Percentiles rank a stretch among this genome's conserved stretches.
Evolutionary conservation across 2,888 invertebrate genomes (phyloP).

Genomic region (Sarcophaga rosellei): DNA sequence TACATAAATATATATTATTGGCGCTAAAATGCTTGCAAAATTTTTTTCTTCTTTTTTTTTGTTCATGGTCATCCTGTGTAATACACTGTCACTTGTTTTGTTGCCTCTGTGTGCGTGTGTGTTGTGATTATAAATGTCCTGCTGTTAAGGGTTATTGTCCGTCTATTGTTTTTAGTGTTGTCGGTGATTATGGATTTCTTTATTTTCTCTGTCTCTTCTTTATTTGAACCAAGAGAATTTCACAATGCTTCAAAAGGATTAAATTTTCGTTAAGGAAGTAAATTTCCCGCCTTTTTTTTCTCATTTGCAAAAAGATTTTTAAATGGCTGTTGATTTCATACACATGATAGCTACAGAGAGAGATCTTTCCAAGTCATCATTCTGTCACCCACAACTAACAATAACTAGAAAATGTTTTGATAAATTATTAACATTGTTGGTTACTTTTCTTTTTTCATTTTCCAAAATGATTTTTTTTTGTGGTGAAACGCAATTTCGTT

Average conservation of each 20-base stretch:
- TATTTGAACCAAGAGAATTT: slow-evolving; percentile 25
- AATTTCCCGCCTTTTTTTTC: slow-evolving; percentile 65
- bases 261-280: slow-evolving; percentile 62
- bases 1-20: slow-evolving; percentile 11
- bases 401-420: slow-evolving; percentile 48
- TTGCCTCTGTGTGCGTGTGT: slow-evolving; percentile 2
- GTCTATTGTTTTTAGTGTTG: slow-evolving; percentile 60
- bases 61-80: background rate
- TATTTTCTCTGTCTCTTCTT: slow-evolving; percentile 23
- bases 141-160: slow-evolving; percentile 65
- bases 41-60: slow-evolving; percentile 24
- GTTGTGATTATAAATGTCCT: slow-evolving; percentile 61
- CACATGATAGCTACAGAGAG: too few species aligned
- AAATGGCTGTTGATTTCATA: too few species aligned
- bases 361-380: slow-evolving; percentile 46
- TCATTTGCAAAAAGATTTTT: slow-evolving; percentile 11
- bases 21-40: slow-evolving; percentile 60
- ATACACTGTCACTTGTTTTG: slow-evolving; percentile 44
- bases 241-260: slow-evolving; percentile 55
- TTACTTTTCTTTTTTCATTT: slow-evolving; percentile 7
- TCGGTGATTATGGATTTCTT: slow-evolving; percentile 58
- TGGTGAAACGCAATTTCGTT: background rate
- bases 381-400: slow-evolving; percentile 29
- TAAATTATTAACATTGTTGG: slow-evolving; percentile 52
- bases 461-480: slow-evolving; percentile 16